Conservation (phyloP, 2,797 vertebrate genomes). For the Chelon auratus region DNA sequence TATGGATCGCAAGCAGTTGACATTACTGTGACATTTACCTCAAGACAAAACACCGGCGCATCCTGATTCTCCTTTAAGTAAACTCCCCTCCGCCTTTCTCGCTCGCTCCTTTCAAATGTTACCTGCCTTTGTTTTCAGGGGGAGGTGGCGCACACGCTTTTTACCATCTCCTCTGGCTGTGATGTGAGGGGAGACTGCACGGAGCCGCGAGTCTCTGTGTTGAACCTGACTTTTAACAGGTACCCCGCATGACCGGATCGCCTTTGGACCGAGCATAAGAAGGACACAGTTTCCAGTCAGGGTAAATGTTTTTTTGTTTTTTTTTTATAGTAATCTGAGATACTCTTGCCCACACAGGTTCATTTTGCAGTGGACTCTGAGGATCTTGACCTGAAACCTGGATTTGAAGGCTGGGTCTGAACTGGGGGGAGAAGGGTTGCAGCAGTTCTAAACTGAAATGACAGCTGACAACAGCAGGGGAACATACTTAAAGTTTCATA, state of each 20-base stretch:
- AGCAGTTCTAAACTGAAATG: no score
- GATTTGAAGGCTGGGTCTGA: no score
- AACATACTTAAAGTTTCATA: no score
- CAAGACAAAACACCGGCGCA: constrained; percentile 54
- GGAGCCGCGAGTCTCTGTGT: constrained; percentile 39
- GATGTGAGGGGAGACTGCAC: constrained; percentile 31
- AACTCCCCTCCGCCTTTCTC: constrained; percentile 64
- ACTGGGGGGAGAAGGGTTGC: no score
- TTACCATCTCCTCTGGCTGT: constrained; percentile 41
- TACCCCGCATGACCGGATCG: constrained; percentile 29
- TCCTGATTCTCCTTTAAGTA: constrained; percentile 77
- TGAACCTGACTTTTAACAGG: constrained; percentile 50
- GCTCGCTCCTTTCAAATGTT: constrained; percentile 61
- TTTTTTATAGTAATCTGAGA: no score
- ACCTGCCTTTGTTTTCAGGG: constrained; percentile 31
- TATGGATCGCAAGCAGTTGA: constrained; percentile 78
- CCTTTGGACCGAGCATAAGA: constrained; percentile 24
- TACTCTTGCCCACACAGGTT: no score
- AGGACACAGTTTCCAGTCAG: neutral
- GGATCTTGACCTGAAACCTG: no score
- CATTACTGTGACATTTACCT: constrained; percentile 87
- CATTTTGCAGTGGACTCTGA: no score
- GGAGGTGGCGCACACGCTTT: constrained; percentile 49
- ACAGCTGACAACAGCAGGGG: no score
- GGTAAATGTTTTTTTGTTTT: no score